Evolutionary conservation across 2,113 vertebrate genomes (phyloP).

Genomic region (Corydoras maculifer): DNA sequence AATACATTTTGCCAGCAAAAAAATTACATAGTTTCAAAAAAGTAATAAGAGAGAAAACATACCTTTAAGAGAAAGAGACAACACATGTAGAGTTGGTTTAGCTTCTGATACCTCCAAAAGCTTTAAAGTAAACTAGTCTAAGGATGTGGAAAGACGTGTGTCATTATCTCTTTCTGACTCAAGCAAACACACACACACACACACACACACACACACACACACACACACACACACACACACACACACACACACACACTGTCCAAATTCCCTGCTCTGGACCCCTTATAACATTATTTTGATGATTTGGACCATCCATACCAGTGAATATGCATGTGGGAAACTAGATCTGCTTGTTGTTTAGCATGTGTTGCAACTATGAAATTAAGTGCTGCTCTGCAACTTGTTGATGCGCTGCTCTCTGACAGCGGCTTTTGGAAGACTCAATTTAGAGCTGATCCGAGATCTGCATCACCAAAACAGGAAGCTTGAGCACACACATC

Average conservation of each 20-base stretch:
- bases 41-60: background rate
- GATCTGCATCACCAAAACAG: slow-evolving; percentile 57
- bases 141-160: background rate
- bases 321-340: background rate
- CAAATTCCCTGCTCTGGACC: no score
- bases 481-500: slow-evolving; percentile 53
- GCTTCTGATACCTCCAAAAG: background rate
- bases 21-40: no score
- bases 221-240: no score
- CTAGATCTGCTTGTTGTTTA: background rate
- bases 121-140: background rate
- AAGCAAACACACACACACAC: background rate
- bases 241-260: no score
- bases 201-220: background rate
- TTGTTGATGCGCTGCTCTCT: background rate
- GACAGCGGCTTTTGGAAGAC: slow-evolving; percentile 7
- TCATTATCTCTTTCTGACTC: slow-evolving; percentile 3
- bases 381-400: slow-evolving; percentile 4
- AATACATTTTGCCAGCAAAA: no score
- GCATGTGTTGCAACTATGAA: background rate
- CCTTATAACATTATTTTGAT: no score
- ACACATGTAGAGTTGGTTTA: background rate
- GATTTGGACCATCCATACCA: no score
- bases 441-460: slow-evolving; percentile 35
- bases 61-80: background rate